Conservation (phyloP, 2,113 vertebrate genomes). For the Eulemur rufifrons region DNA sequence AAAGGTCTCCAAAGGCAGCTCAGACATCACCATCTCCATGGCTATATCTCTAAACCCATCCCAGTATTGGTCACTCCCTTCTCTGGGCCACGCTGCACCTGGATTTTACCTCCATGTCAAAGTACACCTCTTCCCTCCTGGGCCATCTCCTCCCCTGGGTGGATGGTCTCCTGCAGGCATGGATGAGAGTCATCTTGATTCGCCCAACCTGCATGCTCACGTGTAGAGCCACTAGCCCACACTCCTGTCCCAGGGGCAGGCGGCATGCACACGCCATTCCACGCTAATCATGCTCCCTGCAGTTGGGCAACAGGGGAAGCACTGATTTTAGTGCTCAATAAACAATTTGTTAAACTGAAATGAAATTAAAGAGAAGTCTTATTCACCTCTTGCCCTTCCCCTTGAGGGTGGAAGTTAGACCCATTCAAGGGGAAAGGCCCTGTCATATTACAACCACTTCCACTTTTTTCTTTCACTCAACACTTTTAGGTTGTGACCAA, state of each 20-base stretch:
- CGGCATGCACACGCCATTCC: background rate
- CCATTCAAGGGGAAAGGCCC: background rate
- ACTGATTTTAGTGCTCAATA: background rate
- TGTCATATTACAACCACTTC: background rate
- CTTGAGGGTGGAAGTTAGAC: background rate
- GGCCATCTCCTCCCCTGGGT: too few species aligned
- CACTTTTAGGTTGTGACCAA: background rate
- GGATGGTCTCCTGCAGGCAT: background rate
- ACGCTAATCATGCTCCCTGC: accelerated
- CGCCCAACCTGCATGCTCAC: too few species aligned
- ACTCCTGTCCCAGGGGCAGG: background rate
- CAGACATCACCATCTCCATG: background rate
- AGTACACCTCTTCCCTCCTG: background rate
- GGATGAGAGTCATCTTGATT: background rate
- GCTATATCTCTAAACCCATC: background rate
- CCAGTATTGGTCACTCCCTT: background rate
- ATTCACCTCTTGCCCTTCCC: background rate
- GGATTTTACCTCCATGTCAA: background rate
- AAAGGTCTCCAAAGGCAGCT: background rate
- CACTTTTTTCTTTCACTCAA: background rate
- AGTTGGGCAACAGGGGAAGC: background rate
- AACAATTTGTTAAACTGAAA: background rate
- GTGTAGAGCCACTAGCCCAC: background rate
- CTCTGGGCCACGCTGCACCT: background rate
- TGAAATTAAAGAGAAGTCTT: background rate